phyloP scores from a whole-genome alignment of 2,888 invertebrate species.

The Camptogramma bilineatum region DNA sequence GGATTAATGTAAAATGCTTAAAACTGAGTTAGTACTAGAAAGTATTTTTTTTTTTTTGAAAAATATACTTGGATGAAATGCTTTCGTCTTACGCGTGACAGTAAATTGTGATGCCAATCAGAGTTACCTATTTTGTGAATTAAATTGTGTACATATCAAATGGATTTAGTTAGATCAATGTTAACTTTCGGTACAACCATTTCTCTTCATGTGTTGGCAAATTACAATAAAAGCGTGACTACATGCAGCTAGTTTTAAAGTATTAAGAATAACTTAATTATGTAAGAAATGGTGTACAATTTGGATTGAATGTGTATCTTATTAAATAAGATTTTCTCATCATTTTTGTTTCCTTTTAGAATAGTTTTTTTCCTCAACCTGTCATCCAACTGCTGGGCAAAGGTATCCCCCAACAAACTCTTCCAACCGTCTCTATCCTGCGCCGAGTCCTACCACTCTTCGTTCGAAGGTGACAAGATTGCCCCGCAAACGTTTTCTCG shows the following conservation, averaged over 20 bases:
- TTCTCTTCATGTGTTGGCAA: slow-evolving; percentile 1
- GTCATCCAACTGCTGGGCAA: no score
- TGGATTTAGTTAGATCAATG: slow-evolving; percentile 17
- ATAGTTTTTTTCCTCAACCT: not conserved
- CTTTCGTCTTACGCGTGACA: not conserved
- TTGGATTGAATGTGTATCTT: slow-evolving; percentile 33
- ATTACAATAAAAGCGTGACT: not conserved
- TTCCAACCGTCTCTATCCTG: no score
- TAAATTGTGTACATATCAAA: slow-evolving; percentile 31
- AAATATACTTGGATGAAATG: not conserved
- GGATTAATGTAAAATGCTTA: not conserved
- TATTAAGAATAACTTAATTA: slow-evolving; percentile 21
- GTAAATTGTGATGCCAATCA: not conserved
- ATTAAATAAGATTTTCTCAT: slow-evolving; percentile 32
- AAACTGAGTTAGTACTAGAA: not conserved
- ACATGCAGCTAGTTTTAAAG: slow-evolving; percentile 14
- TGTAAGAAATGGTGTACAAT: slow-evolving; percentile 29
- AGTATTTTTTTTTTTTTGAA: not conserved
- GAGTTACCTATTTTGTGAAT: slow-evolving; percentile 1
- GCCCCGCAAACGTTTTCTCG: no score
- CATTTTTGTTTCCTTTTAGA: slow-evolving; percentile 26
- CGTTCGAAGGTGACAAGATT: no score
- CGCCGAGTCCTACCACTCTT: no score
- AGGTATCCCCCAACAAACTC: no score
- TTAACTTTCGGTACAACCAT: slow-evolving; percentile 3